Percentiles rank a stretch among this genome's conserved stretches.
phyloP scores from a whole-genome alignment of 2,797 vertebrate genomes.

The Myotis vivesi region DNA sequence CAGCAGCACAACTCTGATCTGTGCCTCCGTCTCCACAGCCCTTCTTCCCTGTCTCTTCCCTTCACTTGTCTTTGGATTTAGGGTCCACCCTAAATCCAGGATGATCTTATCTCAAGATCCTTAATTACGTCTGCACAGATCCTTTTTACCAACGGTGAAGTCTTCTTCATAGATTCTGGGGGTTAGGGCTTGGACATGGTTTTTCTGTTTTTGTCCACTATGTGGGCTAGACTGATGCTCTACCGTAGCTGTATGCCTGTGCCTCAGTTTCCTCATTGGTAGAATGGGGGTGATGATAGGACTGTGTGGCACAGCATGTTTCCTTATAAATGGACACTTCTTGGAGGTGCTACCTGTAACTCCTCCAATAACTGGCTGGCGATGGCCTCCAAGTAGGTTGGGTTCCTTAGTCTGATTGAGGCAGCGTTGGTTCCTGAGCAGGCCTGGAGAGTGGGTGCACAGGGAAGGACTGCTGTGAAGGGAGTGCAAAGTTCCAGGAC shows the following conservation, averaged over 20 bases:
- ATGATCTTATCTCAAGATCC: neutral
- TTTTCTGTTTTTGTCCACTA: neutral
- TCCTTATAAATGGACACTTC: neutral
- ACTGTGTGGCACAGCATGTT: neutral
- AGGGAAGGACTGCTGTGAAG: neutral
- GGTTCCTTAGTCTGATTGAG: neutral
- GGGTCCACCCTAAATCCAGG: neutral
- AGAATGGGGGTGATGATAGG: neutral
- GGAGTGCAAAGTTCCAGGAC: neutral
- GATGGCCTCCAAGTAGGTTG: neutral
- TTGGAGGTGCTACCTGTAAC: neutral
- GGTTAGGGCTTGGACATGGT: neutral
- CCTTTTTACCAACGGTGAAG: neutral
- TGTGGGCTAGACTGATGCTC: neutral
- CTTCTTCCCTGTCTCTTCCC: neutral
- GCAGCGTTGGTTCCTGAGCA: neutral
- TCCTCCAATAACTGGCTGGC: accelerated
- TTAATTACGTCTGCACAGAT: neutral
- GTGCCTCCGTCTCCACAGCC: neutral
- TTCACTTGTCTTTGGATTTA: neutral
- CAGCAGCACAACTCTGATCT: neutral
- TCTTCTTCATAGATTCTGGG: neutral
- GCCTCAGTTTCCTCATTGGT: neutral
- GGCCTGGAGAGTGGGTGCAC: neutral
- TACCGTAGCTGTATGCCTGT: neutral